Base-by-base conservation (phyloP, 2,113 vertebrate genomes). In the Hypocryptadius cinnamomeus region DNA sequence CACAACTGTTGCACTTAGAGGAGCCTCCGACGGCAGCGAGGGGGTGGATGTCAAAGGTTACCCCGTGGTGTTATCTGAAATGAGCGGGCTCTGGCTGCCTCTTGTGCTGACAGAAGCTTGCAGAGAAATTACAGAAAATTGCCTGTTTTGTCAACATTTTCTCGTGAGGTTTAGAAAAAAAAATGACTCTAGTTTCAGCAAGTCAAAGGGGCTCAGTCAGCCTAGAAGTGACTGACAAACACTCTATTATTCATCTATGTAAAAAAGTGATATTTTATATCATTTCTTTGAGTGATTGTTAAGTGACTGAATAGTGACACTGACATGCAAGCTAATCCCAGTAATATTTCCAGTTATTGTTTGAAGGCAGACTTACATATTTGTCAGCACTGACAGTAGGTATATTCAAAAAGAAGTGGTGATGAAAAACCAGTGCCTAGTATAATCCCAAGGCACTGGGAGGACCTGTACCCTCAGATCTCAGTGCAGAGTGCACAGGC, bases 141-240 rank as follows among this genome's bases (percentile, higher is more conserved):
- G 98, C 96, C 98, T 98, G 98, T 99, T 98, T 98, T 98, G 98
- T 98, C 98, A 98, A 99, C 98, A 98, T 99, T 98, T 98, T 98
- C 98, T 98, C 97, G 96, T 97, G 97, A 98, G 98, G 98, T 98
- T 98, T 98, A 98, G 97, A 27, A 98, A 86, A 86, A 98, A 98
- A 98, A 96, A 94, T 90, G 96, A 97, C 96, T 98, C 97, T 40
- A 48, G 85, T 95, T 96, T 97, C 95, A 96, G 97, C 82, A 77
- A 96, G 96, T 97, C 96, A 97, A 98, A 97, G 97, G 97, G 97
- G 97, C 98, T 98, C 98, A 97, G 97, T 96, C 96, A 96, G 97
- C 97, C 94, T 93, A 91, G 97, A 98, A 98, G 97, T 98, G 98
- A 98, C 98, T 98, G 98, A 98, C 98, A 98, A 98, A 98, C 98